Conservation (phyloP, 2,113 vertebrate genomes). For the Melanocharis versteri region DNA sequence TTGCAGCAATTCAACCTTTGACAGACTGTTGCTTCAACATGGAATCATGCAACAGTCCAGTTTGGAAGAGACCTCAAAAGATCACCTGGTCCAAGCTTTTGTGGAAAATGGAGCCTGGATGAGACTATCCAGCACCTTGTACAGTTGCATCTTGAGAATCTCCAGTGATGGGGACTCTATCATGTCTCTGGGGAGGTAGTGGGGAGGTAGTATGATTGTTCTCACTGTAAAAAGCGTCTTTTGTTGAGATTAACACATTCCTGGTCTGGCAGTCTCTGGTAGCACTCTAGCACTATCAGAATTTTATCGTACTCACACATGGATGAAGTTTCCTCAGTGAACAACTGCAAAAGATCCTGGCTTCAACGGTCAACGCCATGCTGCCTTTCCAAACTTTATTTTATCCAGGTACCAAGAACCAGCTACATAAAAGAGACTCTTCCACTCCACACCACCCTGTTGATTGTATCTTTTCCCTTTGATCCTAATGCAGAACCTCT, state of each 20-base stretch:
- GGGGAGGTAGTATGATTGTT: background rate
- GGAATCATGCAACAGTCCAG: background rate
- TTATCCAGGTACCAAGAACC: background rate
- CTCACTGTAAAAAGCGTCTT: background rate
- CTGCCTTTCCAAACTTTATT: background rate
- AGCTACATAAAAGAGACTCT: background rate
- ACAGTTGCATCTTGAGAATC: background rate
- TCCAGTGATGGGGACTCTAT: background rate
- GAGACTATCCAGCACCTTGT: background rate
- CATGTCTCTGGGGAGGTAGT: background rate
- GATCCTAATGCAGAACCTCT: background rate
- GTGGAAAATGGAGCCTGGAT: background rate
- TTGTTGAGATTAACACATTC: background rate
- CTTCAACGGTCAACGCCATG: background rate
- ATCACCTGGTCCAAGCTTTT: background rate
- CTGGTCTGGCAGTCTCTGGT: background rate
- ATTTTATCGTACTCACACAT: background rate
- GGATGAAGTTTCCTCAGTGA: background rate
- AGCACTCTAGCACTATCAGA: background rate
- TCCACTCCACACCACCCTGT: background rate
- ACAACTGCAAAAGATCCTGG: background rate
- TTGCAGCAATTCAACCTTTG: background rate
- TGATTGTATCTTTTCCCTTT: background rate
- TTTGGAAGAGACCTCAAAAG: background rate
- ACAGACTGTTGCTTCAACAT: background rate